Percentiles rank a stretch among this genome's conserved stretches.
These are phyloP conservation scores for Gymnorhina tibicen DNA, from an alignment of 2,113 vertebrate species.

Conservation along the genomic window DNA sequence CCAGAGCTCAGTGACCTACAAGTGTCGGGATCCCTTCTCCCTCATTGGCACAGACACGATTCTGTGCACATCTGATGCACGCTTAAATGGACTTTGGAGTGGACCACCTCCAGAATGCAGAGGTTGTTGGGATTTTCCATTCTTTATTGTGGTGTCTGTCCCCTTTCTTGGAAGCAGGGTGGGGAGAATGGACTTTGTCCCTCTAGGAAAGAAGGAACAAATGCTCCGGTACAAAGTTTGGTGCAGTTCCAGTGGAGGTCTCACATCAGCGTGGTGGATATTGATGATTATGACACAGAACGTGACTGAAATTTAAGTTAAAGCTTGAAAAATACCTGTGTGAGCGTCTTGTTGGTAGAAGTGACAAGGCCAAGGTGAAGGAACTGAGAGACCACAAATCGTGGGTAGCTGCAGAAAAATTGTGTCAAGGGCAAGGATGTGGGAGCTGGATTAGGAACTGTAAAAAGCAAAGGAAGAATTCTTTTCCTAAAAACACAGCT, in stretches of 20 bases:
- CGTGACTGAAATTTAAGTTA: background rate
- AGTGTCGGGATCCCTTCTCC: slow-evolving; percentile 3
- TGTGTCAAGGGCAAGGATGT: background rate
- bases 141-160: background rate
- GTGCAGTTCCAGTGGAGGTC: background rate
- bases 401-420: background rate
- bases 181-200: background rate
- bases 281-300: background rate
- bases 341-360: background rate
- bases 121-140: slow-evolving; percentile 43
- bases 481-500: background rate
- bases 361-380: background rate
- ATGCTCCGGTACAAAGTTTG: background rate
- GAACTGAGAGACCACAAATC: background rate
- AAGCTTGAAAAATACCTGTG: background rate
- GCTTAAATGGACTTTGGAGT: slow-evolving; percentile 29
- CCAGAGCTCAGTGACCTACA: slow-evolving; percentile 38
- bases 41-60: slow-evolving; percentile 3
- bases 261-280: background rate
- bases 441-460: background rate
- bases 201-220: background rate
- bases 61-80: background rate
- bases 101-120: slow-evolving; percentile 36
- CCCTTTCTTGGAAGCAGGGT: fast-evolving
- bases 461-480: background rate